Evolutionary conservation across 2,797 vertebrate genomes (phyloP).

Genomic region (Florisuga fusca): DNA sequence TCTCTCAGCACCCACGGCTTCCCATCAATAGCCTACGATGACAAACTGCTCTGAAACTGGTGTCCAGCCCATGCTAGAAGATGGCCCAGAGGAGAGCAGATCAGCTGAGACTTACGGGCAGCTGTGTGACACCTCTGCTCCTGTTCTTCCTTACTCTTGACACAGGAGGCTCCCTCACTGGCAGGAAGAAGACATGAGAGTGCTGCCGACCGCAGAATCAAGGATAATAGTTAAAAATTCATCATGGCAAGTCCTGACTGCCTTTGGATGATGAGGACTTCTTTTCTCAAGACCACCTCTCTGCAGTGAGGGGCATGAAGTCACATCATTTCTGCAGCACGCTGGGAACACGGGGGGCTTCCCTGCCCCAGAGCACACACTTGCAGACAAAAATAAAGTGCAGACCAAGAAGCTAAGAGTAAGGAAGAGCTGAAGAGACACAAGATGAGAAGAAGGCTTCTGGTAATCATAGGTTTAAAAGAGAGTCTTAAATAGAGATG

Average conservation of each 20-base stretch:
- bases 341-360: not conserved
- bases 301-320: rapidly evolving
- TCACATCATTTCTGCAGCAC: not conserved
- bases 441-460: constrained; percentile 28
- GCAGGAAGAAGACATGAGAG: not conserved
- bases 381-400: not conserved
- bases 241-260: not conserved
- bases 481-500: constrained; percentile 38
- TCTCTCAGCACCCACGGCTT: not conserved
- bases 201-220: rapidly evolving
- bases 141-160: not conserved
- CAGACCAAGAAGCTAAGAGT: not conserved
- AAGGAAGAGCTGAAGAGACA: constrained; percentile 1
- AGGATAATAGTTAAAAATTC: not conserved
- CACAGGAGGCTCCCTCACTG: not conserved
- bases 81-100: not conserved
- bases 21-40: not conserved
- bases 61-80: rapidly evolving
- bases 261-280: rapidly evolving
- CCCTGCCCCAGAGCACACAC: not conserved
- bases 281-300: not conserved
- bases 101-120: not conserved
- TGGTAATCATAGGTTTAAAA: constrained; percentile 52
- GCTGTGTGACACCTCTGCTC: not conserved
- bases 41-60: rapidly evolving